Conservation (phyloP, 2,888 invertebrate species). For the Cistogaster globosa region DNA sequence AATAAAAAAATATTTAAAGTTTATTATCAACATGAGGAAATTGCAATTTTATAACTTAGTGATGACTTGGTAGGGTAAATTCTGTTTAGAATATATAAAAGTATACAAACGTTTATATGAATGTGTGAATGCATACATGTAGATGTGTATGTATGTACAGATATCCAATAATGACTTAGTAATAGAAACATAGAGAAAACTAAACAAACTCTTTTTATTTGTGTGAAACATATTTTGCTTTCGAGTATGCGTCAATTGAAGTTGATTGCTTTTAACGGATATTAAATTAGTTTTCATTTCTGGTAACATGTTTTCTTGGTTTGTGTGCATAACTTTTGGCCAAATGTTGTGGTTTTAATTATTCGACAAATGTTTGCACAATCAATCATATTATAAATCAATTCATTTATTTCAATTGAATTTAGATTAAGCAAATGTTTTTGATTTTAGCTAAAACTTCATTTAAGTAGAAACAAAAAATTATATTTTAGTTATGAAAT, state of each 20-base stretch:
- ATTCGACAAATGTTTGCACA: constrained; percentile 28
- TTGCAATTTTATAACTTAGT: constrained; percentile 47
- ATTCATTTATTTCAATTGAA: not conserved
- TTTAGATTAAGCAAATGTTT: not conserved
- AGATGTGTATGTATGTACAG: not conserved
- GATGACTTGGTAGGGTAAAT: constrained; percentile 6
- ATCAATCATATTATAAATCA: constrained; percentile 17
- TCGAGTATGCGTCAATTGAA: not conserved
- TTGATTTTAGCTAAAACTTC: too few species aligned
- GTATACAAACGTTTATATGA: not conserved
- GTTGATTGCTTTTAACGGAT: constrained; percentile 13
- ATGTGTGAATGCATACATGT: not conserved
- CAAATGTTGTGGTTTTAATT: constrained; percentile 26
- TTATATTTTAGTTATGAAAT: too few species aligned
- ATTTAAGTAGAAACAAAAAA: too few species aligned
- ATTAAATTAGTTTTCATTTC: constrained; percentile 44
- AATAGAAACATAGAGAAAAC: not conserved
- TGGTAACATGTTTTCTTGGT: not conserved
- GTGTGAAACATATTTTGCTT: not conserved
- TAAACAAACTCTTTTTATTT: not conserved
- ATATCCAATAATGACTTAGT: not conserved
- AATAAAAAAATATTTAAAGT: not conserved
- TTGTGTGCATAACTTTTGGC: constrained; percentile 3
- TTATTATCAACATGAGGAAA: constrained; percentile 36
- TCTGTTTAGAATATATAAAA: not conserved